Percentiles rank a stretch among this genome's conserved stretches.
Evolutionary conservation across 1,140 invertebrate species (phyloP).

Genomic region (Hyles euphorbiae): DNA sequence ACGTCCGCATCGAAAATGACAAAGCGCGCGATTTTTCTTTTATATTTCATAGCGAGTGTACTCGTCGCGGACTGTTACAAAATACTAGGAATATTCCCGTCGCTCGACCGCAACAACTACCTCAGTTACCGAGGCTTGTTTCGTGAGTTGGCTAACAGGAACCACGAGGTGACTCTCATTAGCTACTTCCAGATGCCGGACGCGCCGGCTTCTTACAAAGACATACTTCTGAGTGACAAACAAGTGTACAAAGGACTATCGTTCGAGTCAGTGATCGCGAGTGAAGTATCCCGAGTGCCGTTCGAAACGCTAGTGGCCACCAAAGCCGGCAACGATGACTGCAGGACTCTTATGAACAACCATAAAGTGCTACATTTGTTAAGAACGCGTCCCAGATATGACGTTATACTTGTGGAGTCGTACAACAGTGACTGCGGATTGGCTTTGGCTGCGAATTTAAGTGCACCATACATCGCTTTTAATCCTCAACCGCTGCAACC

Average conservation of each 20-base stretch:
- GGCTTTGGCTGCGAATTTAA: conserved; percentile 75
- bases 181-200: conserved; percentile 77
- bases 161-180: conserved; percentile 82
- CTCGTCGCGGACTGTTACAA: conserved; percentile 49
- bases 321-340: conserved; percentile 71
- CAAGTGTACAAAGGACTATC: conserved; percentile 59
- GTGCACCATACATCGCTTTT: conserved; percentile 75
- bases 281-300: conserved; percentile 61
- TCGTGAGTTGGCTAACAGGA: conserved; percentile 78
- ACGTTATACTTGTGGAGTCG: conserved; percentile 78
- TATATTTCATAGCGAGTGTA: conserved; percentile 43
- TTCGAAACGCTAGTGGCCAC: conserved; percentile 66
- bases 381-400: conserved; percentile 70
- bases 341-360: conserved; percentile 72
- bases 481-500: conserved; percentile 78
- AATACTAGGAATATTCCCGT: conserved; percentile 81
- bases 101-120: conserved; percentile 82
- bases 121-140: conserved; percentile 80
- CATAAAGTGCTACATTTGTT: conserved; percentile 71
- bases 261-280: conserved; percentile 62
- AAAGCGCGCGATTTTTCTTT: conserved; percentile 36
- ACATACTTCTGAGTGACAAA: conserved; percentile 69
- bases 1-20: conserved; percentile 44
- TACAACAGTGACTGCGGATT: conserved; percentile 80
- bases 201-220: conserved; percentile 74